Conservation (phyloP, 1,140 invertebrate genomes). For the Lepidurus couesii region DNA sequence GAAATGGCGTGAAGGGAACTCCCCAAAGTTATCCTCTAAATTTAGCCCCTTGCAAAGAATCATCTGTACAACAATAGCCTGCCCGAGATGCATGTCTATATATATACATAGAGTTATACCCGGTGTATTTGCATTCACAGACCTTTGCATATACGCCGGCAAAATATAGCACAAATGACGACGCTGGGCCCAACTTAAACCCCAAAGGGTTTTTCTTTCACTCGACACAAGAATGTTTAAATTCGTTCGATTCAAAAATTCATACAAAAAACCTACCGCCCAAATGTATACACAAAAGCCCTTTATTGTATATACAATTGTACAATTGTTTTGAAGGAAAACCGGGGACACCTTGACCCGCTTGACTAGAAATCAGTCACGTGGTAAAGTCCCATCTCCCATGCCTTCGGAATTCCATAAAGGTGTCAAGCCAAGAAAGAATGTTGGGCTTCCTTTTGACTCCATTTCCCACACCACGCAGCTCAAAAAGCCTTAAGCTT, state of each 20-base stretch:
- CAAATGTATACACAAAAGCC: no score
- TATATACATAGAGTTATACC: not conserved
- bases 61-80: constrained; percentile 15
- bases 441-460: not conserved
- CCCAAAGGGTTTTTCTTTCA: no score
- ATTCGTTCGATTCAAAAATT: no score
- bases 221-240: no score
- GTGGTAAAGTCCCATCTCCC: not conserved
- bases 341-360: not conserved
- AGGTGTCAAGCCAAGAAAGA: not conserved
- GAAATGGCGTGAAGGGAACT: not conserved
- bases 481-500: no score
- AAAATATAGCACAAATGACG: not conserved
- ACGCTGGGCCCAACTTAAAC: no score
- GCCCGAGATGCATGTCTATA: not conserved
- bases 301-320: not conserved
- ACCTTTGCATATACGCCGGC: no score
- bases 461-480: no score
- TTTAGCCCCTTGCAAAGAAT: not conserved
- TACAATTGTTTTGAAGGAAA: not conserved
- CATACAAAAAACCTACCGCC: no score
- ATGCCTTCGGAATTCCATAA: not conserved
- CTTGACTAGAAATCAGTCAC: constrained; percentile 11
- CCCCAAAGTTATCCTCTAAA: not conserved
- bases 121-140: no score